Evolutionary conservation across 2,113 vertebrate species (phyloP), one percentile per base, ranked within the genome.

Genomic region (Lagopus leucura): DNA sequence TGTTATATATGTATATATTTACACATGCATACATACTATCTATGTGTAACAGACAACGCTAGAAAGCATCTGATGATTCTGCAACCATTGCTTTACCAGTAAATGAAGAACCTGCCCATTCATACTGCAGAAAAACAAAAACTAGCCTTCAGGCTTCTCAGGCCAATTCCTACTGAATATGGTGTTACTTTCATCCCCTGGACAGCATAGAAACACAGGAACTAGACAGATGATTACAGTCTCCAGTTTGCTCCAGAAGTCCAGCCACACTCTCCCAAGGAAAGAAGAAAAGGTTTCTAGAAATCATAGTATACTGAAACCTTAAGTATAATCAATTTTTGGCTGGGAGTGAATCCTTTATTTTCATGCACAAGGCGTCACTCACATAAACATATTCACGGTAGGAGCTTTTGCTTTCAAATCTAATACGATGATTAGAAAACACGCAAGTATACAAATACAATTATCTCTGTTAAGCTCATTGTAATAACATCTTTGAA

Each of bases 1-100:
- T 6, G 24, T 16, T 8, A 42, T 2, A 76, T 1, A 50, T 2
- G 38, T 8, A 9, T 2, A 63, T 13, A 1, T 1, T 6, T 6
- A n/a, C 6, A 50, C 5, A 42, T 3, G 76, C 0, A 50, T 1
- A 55, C 6, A 13, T 2, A 57, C 10, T 36, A 4, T 1, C 4
- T 1, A 5, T 3, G 8, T 1, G 5, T 15, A 30, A 77, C 10
- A 71, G 24, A 20, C 18, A 42, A 43, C 40, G 6, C 22, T 6
- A 72, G 8, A 52, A 50, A 67, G 9, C 27, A 55, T 22, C 13
- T 6, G 60, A 25, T 38, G 1, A 8, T 42, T 75, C 30, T 21
- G 4, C 19, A 72, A 67, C 50, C 48, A 32, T 30, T 34, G 28
- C 47, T 82, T n/a, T 61, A 30, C 8, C 38, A 60, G 18, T 15